Conservation (phyloP, 2,113 vertebrate genomes). For the Scortum barcoo region DNA sequence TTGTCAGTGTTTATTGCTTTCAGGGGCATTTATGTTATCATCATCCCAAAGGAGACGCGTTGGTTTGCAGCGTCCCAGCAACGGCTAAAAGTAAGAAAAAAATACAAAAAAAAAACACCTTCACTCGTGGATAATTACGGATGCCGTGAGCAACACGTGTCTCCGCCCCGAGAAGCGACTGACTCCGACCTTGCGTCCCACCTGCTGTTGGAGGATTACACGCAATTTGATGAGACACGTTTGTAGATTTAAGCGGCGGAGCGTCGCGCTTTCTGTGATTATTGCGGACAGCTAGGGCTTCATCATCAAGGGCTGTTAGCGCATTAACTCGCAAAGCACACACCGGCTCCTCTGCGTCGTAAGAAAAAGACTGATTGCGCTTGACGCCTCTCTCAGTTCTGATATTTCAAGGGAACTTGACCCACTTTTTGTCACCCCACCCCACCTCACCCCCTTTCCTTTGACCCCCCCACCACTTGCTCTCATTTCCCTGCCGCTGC, state of each 20-base stretch:
- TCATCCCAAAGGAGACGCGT: slow-evolving; percentile 2
- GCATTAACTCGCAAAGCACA: slow-evolving; percentile 19
- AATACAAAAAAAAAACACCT: slow-evolving; percentile 22
- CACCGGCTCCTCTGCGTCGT: neutral
- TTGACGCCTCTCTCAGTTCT: slow-evolving; percentile 10
- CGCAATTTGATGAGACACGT: slow-evolving; percentile 5
- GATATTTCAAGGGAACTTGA: slow-evolving; percentile 48
- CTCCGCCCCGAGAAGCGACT: neutral
- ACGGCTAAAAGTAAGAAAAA: neutral
- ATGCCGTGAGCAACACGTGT: neutral
- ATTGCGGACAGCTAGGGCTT: slow-evolving; percentile 32
- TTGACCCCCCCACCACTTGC: neutral
- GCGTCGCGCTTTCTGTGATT: neutral
- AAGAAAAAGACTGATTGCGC: slow-evolving; percentile 14
- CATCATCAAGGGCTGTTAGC: slow-evolving; percentile 37
- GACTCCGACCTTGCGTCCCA: slow-evolving; percentile 46
- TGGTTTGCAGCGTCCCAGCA: neutral
- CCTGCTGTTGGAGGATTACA: slow-evolving; percentile 16
- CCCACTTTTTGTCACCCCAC: slow-evolving; percentile 14
- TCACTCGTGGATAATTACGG: slow-evolving; percentile 15
- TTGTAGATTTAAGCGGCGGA: slow-evolving; percentile 2
- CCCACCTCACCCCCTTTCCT: neutral
- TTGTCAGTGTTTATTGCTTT: slow-evolving; percentile 36
- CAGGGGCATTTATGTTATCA: slow-evolving; percentile 24
- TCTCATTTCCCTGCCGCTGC: slow-evolving; percentile 31